These are phyloP conservation scores for Sandelia bainsii DNA, from an alignment of 2,797 vertebrate species.

Conservation along the genomic window DNA sequence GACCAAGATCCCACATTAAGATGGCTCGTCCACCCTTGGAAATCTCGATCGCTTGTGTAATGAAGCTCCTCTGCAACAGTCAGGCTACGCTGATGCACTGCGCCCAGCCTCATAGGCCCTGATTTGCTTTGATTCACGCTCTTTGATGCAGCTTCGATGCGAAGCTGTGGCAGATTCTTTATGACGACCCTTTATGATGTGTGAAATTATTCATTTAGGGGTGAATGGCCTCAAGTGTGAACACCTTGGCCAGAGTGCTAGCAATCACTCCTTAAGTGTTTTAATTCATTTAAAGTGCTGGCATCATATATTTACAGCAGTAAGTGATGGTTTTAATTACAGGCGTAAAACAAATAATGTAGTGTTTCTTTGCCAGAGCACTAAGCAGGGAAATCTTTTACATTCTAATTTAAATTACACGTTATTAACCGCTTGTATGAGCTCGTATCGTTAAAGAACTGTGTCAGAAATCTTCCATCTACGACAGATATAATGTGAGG, in stretches of 20 bases:
- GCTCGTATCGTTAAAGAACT: slow-evolving; percentile 33
- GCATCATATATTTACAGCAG: slow-evolving; percentile 10
- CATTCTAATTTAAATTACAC: slow-evolving; percentile 20
- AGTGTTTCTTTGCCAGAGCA: slow-evolving; percentile 28
- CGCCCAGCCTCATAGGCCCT: background rate
- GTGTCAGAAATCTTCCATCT: slow-evolving; percentile 34
- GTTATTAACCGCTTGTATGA: slow-evolving; percentile 5
- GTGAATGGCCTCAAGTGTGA: slow-evolving; percentile 4
- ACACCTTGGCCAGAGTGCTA: slow-evolving; percentile 7
- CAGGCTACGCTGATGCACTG: background rate
- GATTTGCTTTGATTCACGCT: slow-evolving; percentile 50
- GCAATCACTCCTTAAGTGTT: slow-evolving; percentile 33
- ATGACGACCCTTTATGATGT: slow-evolving; percentile 50
- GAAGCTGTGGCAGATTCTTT: slow-evolving; percentile 39
- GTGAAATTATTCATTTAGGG: slow-evolving; percentile 48
- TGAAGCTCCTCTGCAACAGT: slow-evolving; percentile 7
- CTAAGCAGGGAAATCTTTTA: slow-evolving; percentile 18
- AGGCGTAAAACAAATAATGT: slow-evolving; percentile 17
- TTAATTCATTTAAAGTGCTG: slow-evolving; percentile 31
- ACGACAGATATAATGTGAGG: slow-evolving; percentile 12
- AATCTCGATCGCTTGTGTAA: background rate
- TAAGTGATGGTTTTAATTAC: slow-evolving; percentile 36
- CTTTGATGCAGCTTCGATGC: slow-evolving; percentile 47
- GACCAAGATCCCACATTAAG: slow-evolving; percentile 12
- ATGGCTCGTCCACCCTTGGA: background rate